Evolutionary conservation across 2,888 invertebrate species (phyloP), one percentile per base, ranked within the genome.

Genomic region (Trilocha varians): DNA sequence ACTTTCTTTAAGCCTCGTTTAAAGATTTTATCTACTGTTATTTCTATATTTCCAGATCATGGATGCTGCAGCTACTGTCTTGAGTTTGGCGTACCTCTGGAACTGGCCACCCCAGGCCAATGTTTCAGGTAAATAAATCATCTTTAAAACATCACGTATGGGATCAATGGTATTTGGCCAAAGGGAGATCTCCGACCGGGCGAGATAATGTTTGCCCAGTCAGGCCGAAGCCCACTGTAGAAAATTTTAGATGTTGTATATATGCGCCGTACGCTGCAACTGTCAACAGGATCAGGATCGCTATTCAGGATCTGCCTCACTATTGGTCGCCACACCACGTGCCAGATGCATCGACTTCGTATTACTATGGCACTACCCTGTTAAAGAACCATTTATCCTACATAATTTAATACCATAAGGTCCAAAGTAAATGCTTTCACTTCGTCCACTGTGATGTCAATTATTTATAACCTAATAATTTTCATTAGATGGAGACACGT

Each of bases 341-440:
- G n/a, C n/a, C n/a, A n/a, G n/a, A n/a, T n/a, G n/a, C 16, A 38
- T 38, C 32, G 38, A 32, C 32, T 38, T 32, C 16, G 8, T 16
- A 16, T 32, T n/a, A n/a, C n/a, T n/a, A 38, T 17, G 46, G 55
- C 2, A 52, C 53, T 17, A 25, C 46, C 4, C 32, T 57, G 6
- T 55, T 57, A 0, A 35, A 35, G 9, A 8, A 47, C 0, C 16
- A 50, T 1, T 43, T 49, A 11, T 59, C 45, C 6, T 50, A 50
- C 9, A 39, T 36, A 3, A 42, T 47, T 4, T 38, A 9, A 38
- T 14, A 18, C 3, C 15, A 1, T 15, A 25, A 4, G 8, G 11
- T 5, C 2, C 25, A 3, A 8, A 14, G 11, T 38, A 32, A 32
- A 18, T 15, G 13, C 15, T 9, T 11, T 11, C 15, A 38, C 8